Percentiles rank a stretch among this genome's conserved stretches.
Evolutionary conservation across 92 coral and sea anemone genomes (phyloP).

Genomic region (Epizoanthus stellaris): DNA sequence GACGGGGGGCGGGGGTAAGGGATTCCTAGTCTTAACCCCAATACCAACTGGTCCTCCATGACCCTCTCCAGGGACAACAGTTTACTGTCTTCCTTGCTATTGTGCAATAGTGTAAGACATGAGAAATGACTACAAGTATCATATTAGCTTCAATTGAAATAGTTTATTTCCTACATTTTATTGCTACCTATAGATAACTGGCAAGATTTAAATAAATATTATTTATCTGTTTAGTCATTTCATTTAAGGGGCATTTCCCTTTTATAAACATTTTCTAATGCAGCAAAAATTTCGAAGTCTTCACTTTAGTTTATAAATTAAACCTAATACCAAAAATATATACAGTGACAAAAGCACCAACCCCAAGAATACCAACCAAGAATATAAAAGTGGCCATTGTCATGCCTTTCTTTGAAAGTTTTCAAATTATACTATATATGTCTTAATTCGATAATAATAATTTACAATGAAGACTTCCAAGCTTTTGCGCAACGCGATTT

Average conservation of each 20-base stretch:
- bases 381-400: not conserved
- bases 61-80: no score
- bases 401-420: not conserved
- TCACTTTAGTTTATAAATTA: not conserved
- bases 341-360: not conserved
- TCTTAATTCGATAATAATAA: no score
- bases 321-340: not conserved
- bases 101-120: not conserved
- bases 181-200: slow-evolving; percentile 4
- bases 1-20: no score
- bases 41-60: no score
- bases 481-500: not conserved
- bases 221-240: slow-evolving; percentile 21
- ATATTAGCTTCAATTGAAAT: not conserved
- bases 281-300: not conserved
- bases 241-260: not conserved
- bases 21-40: no score
- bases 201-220: slow-evolving; percentile 32
- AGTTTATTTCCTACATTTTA: slow-evolving; percentile 28
- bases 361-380: not conserved
- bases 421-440: not conserved
- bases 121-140: not conserved
- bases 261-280: slow-evolving; percentile 15
- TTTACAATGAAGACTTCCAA: slow-evolving; percentile 8
- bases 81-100: no score